Conservation (phyloP, 2,113 vertebrate genomes). For the Jaculus jaculus region DNA sequence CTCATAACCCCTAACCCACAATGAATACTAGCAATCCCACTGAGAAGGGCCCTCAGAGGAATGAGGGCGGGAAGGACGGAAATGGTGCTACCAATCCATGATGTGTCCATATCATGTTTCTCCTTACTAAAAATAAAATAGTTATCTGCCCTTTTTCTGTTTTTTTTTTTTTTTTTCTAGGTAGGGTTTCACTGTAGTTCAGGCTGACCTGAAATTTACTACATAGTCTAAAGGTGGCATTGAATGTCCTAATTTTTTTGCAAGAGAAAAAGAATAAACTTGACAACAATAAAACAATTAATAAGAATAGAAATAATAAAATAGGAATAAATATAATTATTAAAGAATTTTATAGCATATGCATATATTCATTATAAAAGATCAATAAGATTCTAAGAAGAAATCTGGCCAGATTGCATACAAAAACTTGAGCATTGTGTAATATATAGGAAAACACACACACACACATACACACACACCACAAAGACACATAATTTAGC, state of each 20-base stretch:
- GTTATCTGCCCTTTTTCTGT: no score
- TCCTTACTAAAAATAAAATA: background rate
- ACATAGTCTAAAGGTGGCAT: no score
- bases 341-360: background rate
- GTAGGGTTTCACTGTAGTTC: no score
- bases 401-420: background rate
- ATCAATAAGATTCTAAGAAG: background rate
- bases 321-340: background rate
- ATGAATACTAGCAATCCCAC: no score
- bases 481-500: background rate
- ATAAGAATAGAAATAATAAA: background rate
- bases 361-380: background rate
- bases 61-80: no score
- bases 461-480: background rate
- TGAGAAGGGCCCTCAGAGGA: no score
- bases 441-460: background rate
- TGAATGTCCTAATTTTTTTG: background rate
- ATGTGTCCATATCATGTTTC: no score
- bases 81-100: no score
- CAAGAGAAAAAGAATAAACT: background rate
- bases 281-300: background rate
- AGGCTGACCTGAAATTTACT: no score
- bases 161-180: no score
- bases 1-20: no score
- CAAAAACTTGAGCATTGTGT: background rate